Evolutionary conservation across 2,797 vertebrate species (phyloP), one percentile per base, ranked within the genome.

Genomic region (Bucorvus abyssinicus): DNA sequence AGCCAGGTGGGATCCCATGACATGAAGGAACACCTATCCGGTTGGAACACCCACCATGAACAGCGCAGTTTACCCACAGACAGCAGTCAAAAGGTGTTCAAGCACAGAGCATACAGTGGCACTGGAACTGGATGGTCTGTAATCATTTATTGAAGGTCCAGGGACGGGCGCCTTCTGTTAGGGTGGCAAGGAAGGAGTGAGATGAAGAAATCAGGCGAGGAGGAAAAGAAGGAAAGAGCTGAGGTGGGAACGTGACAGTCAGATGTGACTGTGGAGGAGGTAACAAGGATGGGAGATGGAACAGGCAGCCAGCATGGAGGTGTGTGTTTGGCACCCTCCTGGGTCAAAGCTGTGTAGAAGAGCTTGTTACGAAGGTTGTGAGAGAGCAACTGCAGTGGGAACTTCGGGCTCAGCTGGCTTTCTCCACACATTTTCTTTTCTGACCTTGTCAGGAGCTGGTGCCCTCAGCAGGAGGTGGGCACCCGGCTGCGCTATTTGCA

Each of bases 191-290:
- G n/a, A 78, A 83, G 68, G 40, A 81, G 45, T 56, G 60, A 67
- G 20, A 32, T 6, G 11, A 71, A 89, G 71, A 55, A 60, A 93
- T 68, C 26, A 60, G 69, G 52, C 4, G 3, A 73, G 76, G 6
- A 71, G 67, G 77, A 83, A 77, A 53, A 91, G 49, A 84, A 85
- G 32, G 71, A 50, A 91, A 94, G 36, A 10, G 19, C 60, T 78
- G 85, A 93, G 87, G 73, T 89, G 64, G 75, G 84, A 92, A 94
- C 11, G 9, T 87, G 90, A 87, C 81, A 92, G 87, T 79, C 87
- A 94, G 78, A 91, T 94, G 78, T 85, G 89, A 61, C 67, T 81
- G 89, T 65, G 92, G 89, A 96, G 87, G 91, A 95, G 76, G 73
- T 45, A 93, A 52, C n/a, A 40, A 52, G 86, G 71, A 76, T 38